These are phyloP conservation scores for Spisula subtruncata DNA, from an alignment of 2,888 invertebrate genomes.

Conservation along the genomic window DNA sequence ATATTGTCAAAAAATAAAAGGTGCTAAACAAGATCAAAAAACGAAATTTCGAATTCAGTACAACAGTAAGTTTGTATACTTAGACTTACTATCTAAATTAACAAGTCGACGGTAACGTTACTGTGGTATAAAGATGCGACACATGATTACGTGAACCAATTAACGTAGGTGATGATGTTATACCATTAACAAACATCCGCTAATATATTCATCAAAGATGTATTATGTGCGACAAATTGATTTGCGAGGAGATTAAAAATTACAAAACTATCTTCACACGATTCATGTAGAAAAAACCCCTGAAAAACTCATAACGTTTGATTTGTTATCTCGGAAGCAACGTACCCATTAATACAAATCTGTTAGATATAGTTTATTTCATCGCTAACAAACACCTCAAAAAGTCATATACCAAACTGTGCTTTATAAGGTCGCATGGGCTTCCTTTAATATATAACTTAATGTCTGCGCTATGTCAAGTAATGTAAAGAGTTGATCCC, in stretches of 20 bases:
- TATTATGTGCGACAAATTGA: constrained; percentile 11
- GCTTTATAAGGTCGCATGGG: background rate
- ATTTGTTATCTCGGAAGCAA: background rate
- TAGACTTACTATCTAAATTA: too few species aligned
- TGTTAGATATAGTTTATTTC: constrained; percentile 17
- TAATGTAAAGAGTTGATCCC: constrained; percentile 51
- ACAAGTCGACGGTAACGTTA: too few species aligned
- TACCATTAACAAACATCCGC: background rate
- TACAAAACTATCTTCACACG: constrained; percentile 17
- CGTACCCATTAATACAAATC: constrained; percentile 3
- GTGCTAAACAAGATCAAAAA: too few species aligned
- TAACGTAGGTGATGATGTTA: too few species aligned
- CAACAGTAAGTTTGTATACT: too few species aligned
- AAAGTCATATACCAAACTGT: constrained; percentile 9
- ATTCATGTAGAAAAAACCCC: too few species aligned
- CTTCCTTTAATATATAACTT: constrained; percentile 36
- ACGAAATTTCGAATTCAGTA: too few species aligned
- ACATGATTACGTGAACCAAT: too few species aligned
- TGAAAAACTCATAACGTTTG: constrained; percentile 18
- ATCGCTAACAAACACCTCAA: constrained; percentile 13
- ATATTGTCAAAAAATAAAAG: too few species aligned
- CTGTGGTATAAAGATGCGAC: too few species aligned
- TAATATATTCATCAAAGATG: constrained; percentile 15
- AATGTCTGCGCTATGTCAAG: constrained; percentile 44
- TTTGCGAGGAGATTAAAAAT: background rate